Evolutionary conservation across 2,797 vertebrate genomes (phyloP), one percentile per base, ranked within the genome.

Genomic region (Podarcis siculus): DNA sequence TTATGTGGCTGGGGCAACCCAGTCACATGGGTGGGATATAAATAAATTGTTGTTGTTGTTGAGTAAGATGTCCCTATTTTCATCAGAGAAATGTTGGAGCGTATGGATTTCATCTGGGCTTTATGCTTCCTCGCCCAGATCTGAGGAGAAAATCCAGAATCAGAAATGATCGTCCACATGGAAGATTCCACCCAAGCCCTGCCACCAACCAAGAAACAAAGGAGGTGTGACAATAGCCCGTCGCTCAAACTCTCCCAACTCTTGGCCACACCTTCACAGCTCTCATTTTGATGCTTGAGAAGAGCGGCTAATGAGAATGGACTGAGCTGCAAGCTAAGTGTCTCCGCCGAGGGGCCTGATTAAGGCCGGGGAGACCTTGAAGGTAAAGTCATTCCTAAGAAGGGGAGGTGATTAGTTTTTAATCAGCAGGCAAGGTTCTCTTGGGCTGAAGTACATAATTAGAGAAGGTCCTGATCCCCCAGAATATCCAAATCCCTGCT

Each of bases 361-460:
- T 88, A 93, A 73, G 80, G 71, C 79, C 84, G 83, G 67, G 12
- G 45, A 92, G 87, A 85, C 86, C 84, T 91, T 89, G 87, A 75
- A 86, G 87, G 73, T 3, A 23, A 75, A 94, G 71, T 76, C 1
- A 83, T 66, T 91, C 67, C 86, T 61, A 21, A 73, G 85, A 81
- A 67, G 90, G 67, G 87, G 86, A 91, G 64, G 87, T 87, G 93
- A 93, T 94, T 93, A 92, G 89, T n/a, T 87, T 91, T 89, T 66
- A 93, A 93, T 89, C 87, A 89, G 87, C 83, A 87, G 80, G 61
- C 83, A 71, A 86, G 76, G 71, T 87, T 90, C 82, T 93, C 42
- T n/a, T 81, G 55, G 79, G 85, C 72, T 88, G 9, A 72, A 71
- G 58, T 85, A 86, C 2, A 15, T 78, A 87, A 55, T 10, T 87